Evolutionary conservation across 2,797 vertebrate species (phyloP).

Genomic region (Molossus molossus): DNA sequence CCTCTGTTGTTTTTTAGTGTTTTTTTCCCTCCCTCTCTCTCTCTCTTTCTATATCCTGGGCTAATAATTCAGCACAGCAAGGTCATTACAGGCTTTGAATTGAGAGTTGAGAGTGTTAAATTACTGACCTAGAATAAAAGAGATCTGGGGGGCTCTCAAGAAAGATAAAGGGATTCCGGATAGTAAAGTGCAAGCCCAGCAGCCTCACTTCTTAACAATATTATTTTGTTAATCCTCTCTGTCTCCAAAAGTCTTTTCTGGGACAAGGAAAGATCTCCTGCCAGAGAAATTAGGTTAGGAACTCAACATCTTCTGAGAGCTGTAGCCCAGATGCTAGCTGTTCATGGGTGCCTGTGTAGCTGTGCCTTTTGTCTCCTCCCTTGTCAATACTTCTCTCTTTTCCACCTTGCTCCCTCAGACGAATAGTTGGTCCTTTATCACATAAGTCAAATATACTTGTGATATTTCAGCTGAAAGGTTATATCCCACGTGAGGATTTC

Average conservation of each 20-base stretch:
- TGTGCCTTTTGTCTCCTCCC: not conserved
- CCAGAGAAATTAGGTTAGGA: conserved; percentile 80
- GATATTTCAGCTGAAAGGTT: conserved; percentile 34
- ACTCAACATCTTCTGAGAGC: conserved; percentile 63
- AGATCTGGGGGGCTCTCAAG: conserved; percentile 83
- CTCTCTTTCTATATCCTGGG: conserved; percentile 72
- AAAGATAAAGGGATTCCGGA: conserved; percentile 87
- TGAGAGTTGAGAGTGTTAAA: conserved; percentile 90
- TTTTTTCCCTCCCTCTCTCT: conserved; percentile 40
- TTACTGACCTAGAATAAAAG: conserved; percentile 90
- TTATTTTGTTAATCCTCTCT: conserved; percentile 84
- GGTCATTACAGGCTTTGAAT: conserved; percentile 89
- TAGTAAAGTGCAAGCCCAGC: conserved; percentile 85
- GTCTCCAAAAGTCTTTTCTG: conserved; percentile 84
- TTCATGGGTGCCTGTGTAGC: not conserved
- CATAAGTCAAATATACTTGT: not conserved
- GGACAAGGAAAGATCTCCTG: conserved; percentile 85
- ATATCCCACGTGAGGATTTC: conserved; percentile 36
- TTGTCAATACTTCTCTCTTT: not conserved
- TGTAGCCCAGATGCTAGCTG: conserved; percentile 20
- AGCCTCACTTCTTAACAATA: conserved; percentile 83
- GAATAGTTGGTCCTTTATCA: conserved; percentile 44
- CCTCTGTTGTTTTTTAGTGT: conserved; percentile 90
- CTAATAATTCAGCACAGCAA: conserved; percentile 88
- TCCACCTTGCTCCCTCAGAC: not conserved